Evolutionary conservation across 2,797 vertebrate species (phyloP).

Genomic region (Enteromius trimaculatus): DNA sequence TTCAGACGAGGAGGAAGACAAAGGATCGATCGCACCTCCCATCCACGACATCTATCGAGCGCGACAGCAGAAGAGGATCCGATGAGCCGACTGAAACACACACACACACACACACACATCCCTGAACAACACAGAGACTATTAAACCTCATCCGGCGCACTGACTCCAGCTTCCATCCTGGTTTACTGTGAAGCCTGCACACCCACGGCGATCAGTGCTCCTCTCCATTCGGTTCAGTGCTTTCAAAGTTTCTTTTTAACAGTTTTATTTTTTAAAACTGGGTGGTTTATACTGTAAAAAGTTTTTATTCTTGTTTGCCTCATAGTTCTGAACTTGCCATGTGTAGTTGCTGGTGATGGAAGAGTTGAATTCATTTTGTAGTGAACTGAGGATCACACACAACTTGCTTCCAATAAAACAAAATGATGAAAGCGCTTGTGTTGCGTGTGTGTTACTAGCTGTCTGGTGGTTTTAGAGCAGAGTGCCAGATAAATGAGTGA

Average conservation of each 20-base stretch:
- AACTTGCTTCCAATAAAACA: constrained; percentile 80
- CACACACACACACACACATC: constrained; percentile 35
- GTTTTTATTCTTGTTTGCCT: constrained; percentile 78
- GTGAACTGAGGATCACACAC: constrained; percentile 74
- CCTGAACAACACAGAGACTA: constrained; percentile 37
- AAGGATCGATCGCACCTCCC: constrained; percentile 93
- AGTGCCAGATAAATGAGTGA: not conserved
- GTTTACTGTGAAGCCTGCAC: constrained; percentile 39
- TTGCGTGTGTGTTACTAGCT: not conserved
- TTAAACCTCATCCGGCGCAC: constrained; percentile 22
- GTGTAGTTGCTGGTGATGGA: constrained; percentile 72
- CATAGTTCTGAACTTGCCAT: constrained; percentile 73
- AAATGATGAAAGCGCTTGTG: constrained; percentile 57
- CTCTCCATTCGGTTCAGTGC: constrained; percentile 46
- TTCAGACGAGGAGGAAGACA: constrained; percentile 97
- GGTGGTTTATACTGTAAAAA: constrained; percentile 80
- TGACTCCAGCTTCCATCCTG: constrained; percentile 23
- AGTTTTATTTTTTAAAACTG: constrained; percentile 85
- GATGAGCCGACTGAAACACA: constrained; percentile 75
- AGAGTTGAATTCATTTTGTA: constrained; percentile 72
- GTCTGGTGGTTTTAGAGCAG: not conserved
- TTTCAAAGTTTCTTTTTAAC: constrained; percentile 66
- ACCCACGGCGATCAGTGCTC: not conserved
- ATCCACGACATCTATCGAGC: constrained; percentile 98
- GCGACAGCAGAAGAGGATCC: constrained; percentile 97